phyloP scores from a whole-genome alignment of 2,113 vertebrate genomes.

The Cheirogaleus medius region DNA sequence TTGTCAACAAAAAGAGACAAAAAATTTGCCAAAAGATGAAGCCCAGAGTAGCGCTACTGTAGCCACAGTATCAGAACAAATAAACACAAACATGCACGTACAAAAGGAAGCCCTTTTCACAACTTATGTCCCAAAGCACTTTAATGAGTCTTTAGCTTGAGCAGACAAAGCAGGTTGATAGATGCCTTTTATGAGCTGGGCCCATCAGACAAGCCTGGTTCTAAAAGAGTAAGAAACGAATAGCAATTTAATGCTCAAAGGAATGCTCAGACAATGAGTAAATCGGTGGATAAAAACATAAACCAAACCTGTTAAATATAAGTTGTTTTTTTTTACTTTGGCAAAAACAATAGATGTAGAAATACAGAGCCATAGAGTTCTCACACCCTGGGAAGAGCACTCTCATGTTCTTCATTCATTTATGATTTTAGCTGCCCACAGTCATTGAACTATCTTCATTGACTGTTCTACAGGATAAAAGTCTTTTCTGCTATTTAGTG shows the following conservation, averaged over 20 bases:
- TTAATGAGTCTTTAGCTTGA: background rate
- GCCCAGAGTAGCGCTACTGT: background rate
- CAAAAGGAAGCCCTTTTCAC: background rate
- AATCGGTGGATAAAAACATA: slow-evolving; percentile 1
- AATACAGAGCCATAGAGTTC: background rate
- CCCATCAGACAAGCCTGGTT: background rate
- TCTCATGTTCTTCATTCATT: background rate
- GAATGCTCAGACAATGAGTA: background rate
- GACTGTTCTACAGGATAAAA: background rate
- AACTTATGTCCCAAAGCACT: background rate
- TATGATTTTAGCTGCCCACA: background rate
- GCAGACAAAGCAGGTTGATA: background rate
- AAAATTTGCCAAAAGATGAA: background rate
- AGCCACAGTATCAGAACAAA: background rate
- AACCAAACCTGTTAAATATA: background rate
- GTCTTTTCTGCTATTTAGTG: background rate
- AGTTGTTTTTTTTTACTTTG: background rate
- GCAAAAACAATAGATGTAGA: background rate
- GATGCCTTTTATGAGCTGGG: background rate
- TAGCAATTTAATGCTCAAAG: background rate
- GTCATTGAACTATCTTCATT: background rate
- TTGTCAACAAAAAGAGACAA: background rate
- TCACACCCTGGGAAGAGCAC: background rate
- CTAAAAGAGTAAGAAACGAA: background rate
- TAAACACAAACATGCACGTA: background rate